Evolutionary conservation across 2,888 invertebrate species (phyloP).

Genomic region (Hypomecis atomaria): DNA sequence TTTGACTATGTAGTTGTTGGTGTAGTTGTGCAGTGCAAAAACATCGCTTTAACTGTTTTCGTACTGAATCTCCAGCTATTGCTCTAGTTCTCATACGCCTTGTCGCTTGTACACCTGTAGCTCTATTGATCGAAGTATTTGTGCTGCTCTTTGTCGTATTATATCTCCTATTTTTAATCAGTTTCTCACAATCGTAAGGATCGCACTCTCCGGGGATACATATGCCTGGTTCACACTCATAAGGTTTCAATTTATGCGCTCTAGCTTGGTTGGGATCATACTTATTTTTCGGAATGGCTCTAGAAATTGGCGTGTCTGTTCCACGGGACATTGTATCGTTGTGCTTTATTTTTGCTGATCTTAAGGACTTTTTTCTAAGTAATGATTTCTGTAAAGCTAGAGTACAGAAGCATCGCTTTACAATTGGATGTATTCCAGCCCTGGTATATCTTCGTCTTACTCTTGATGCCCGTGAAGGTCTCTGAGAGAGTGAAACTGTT

Average conservation of each 20-base stretch:
- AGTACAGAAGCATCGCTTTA: no score
- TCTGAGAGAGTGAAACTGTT: no score
- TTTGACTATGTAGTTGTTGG: background rate
- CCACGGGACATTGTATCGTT: constrained; percentile 1
- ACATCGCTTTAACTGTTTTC: background rate
- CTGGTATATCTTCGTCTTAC: no score
- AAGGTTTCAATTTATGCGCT: constrained; percentile 36
- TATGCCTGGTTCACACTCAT: constrained; percentile 54
- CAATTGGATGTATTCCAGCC: no score
- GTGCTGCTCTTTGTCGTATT: background rate
- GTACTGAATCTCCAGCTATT: background rate
- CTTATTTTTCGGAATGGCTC: background rate
- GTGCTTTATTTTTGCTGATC: background rate
- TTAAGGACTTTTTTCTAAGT: no score
- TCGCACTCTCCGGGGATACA: constrained; percentile 55
- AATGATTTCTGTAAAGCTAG: no score
- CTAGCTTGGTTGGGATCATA: background rate
- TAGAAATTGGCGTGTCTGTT: constrained; percentile 1
- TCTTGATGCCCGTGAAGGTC: no score
- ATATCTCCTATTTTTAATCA: constrained; percentile 47
- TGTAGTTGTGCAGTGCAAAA: background rate
- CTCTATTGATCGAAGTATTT: background rate
- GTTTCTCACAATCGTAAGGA: constrained; percentile 47
- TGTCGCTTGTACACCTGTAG: background rate
- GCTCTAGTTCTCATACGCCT: background rate